Percentiles rank a stretch among this genome's conserved stretches.
These are phyloP conservation scores for Phrixothrix hirtus DNA, from an alignment of 2,888 invertebrate species.

Conservation along the genomic window DNA sequence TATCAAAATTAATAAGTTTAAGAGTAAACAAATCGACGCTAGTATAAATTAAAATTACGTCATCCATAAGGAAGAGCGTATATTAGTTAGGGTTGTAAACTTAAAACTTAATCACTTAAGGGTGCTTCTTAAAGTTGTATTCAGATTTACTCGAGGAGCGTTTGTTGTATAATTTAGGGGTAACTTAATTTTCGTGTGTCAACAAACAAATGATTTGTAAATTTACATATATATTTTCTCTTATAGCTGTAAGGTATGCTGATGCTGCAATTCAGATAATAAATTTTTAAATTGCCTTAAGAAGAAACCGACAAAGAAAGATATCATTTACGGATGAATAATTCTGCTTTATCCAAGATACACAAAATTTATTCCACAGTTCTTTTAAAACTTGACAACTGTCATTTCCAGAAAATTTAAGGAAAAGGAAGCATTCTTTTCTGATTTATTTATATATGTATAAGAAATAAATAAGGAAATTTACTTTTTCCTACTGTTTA, in stretches of 20 bases:
- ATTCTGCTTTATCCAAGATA: not conserved
- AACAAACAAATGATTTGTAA: not conserved
- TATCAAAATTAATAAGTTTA: constrained; percentile 13
- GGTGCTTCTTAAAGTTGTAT: too few species aligned
- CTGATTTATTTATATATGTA: not conserved
- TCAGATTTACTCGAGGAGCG: too few species aligned
- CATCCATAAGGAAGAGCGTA: constrained; percentile 5
- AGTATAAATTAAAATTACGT: constrained; percentile 13
- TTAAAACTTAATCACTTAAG: not conserved
- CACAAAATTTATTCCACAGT: not conserved
- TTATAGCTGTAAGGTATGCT: too few species aligned
- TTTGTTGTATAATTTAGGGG: too few species aligned
- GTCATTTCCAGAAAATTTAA: not conserved
- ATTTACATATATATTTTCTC: too few species aligned
- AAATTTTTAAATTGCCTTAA: too few species aligned
- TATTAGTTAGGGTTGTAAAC: not conserved
- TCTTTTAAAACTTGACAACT: not conserved
- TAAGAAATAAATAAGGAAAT: not conserved
- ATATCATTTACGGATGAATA: not conserved
- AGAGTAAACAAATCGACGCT: constrained; percentile 13
- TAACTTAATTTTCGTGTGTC: not conserved
- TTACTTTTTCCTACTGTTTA: too few species aligned
- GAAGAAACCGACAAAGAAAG: too few species aligned
- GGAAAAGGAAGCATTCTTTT: not conserved
- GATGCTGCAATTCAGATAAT: too few species aligned